These are phyloP conservation scores for Neotragus moschatus DNA, from an alignment of 2,113 vertebrate species.

Conservation along the genomic window DNA sequence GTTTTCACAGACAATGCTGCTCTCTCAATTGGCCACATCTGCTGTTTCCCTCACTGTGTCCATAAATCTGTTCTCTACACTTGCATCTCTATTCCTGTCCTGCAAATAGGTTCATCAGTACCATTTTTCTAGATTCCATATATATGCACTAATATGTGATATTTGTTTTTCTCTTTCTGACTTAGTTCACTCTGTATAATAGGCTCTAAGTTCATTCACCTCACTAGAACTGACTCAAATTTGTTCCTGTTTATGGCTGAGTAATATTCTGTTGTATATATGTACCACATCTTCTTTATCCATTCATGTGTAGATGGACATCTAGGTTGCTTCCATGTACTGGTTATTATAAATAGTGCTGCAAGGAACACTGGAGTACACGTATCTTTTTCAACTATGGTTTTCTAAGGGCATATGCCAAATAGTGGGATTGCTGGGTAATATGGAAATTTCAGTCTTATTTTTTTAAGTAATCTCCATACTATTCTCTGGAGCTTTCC, in stretches of 20 bases:
- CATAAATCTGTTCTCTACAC: not conserved
- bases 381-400: not conserved
- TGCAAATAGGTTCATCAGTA: not conserved
- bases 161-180: not conserved
- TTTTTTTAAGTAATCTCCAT: not conserved
- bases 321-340: not conserved
- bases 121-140: not conserved
- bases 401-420: not conserved
- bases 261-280: not conserved
- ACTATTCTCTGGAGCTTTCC: not conserved
- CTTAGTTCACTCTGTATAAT: not conserved
- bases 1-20: not conserved
- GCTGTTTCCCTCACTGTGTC: not conserved
- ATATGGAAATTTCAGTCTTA: not conserved
- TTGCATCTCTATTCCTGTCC: not conserved
- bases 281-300: not conserved
- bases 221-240: not conserved
- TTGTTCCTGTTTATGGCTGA: not conserved
- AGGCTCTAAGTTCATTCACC: not conserved
- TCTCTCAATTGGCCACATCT: not conserved
- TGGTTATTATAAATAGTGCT: not conserved
- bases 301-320: not conserved
- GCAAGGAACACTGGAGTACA: not conserved
- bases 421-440: not conserved
- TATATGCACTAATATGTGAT: not conserved